phyloP scores from a whole-genome alignment of 2,797 vertebrate genomes.

The Periparus ater region DNA sequence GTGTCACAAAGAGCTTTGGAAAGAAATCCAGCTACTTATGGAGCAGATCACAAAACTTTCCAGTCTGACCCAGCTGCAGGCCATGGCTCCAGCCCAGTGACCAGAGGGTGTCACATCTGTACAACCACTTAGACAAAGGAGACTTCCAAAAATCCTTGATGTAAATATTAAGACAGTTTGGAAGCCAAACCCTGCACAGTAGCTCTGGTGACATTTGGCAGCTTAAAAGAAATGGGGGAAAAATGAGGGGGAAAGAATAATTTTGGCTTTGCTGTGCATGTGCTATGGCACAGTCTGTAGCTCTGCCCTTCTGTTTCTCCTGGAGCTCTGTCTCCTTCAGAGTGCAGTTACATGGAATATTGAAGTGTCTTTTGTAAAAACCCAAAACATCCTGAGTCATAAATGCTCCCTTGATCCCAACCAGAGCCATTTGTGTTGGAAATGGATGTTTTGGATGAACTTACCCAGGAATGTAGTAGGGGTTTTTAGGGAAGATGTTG shows the following conservation, averaged over 20 bases:
- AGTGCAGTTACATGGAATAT: not conserved
- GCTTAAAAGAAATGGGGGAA: not conserved
- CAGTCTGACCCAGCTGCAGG: not conserved
- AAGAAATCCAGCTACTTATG: accelerated
- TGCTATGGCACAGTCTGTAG: accelerated
- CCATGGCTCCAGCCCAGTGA: not conserved
- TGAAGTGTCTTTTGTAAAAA: not conserved
- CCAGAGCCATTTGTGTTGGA: not conserved
- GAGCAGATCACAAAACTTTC: not conserved
- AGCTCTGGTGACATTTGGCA: not conserved
- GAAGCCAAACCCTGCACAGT: not conserved
- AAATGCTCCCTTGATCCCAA: not conserved
- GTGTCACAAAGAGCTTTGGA: not conserved
- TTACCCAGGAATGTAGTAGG: not conserved
- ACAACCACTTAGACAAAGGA: not conserved
- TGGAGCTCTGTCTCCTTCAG: not conserved
- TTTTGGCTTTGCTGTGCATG: not conserved
- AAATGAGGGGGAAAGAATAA: accelerated
- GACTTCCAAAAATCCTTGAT: not conserved
- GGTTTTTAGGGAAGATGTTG: not conserved
- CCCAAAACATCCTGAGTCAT: accelerated
- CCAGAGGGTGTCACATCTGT: accelerated
- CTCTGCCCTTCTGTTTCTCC: not conserved
- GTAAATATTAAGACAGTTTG: not conserved
- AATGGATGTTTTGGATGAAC: not conserved